phyloP scores from a whole-genome alignment of 2,888 invertebrate genomes.

The Apamea epomidion region DNA sequence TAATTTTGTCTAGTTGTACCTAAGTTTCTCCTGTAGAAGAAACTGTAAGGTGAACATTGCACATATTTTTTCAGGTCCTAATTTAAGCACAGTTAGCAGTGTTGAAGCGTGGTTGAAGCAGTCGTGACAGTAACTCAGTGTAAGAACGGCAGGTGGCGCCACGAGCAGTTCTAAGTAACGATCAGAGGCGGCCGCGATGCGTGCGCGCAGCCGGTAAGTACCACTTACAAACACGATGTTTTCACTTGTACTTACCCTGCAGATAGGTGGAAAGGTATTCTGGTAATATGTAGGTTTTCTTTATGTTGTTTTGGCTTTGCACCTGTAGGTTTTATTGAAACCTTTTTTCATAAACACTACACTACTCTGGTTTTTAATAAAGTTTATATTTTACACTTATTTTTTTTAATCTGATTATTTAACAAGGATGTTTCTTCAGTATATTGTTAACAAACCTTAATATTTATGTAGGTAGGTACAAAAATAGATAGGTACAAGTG shows the following conservation, averaged over 20 bases:
- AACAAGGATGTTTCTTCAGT: not conserved
- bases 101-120: slow-evolving; percentile 5
- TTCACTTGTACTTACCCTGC: slow-evolving; percentile 38
- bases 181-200: slow-evolving; percentile 45
- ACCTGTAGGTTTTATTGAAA: not conserved
- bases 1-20: not conserved
- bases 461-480: slow-evolving; percentile 12
- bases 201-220: slow-evolving; percentile 54
- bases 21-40: not conserved
- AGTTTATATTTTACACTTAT: not conserved
- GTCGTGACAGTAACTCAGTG: slow-evolving; percentile 48
- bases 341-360: not conserved
- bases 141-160: slow-evolving; percentile 53
- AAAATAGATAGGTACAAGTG: slow-evolving; percentile 12
- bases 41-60: not conserved
- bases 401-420: not conserved
- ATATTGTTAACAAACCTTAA: not conserved
- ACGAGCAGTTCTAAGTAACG: slow-evolving; percentile 49
- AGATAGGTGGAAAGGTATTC: not conserved
- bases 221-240: slow-evolving; percentile 41
- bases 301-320: not conserved
- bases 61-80: not conserved
- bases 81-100: slow-evolving; percentile 28
- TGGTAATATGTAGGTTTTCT: not conserved
- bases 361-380: not conserved